A percentile compares a stretch with the other conserved stretches of the same genome.
Evolutionary conservation across 2,888 invertebrate species (phyloP).

Genomic region (Itoplectis maculator): DNA sequence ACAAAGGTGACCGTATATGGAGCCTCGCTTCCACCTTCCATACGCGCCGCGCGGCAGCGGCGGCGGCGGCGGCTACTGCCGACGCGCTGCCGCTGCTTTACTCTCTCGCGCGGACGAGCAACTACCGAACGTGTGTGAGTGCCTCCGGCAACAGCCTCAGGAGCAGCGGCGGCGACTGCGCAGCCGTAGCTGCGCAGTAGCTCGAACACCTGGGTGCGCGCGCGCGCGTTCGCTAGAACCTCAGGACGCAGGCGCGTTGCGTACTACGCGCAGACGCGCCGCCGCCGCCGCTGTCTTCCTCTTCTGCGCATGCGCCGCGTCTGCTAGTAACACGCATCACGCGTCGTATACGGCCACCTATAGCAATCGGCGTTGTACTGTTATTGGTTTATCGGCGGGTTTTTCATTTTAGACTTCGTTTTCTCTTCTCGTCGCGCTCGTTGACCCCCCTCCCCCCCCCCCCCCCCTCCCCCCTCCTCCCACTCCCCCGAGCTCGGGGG

Average conservation of each 20-base stretch:
- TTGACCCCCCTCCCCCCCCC: not conserved
- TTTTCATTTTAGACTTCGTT: not conserved
- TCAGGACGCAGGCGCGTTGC: conserved; percentile 3
- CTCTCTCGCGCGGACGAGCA: conserved; percentile 34
- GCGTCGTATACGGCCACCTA: not conserved
- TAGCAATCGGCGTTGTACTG: not conserved
- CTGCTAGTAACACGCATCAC: not conserved
- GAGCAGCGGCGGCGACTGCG: not conserved
- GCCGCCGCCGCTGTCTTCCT: not conserved
- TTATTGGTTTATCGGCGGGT: not conserved
- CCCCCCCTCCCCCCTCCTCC: not conserved
- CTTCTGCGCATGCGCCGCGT: conserved; percentile 6
- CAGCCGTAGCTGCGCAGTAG: too few relatives aligned
- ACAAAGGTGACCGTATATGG: conserved; percentile 84
- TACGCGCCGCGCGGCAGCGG: too few relatives aligned
- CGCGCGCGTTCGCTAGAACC: conserved; percentile 16
- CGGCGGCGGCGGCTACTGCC: too few relatives aligned
- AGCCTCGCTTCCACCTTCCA: conserved; percentile 82
- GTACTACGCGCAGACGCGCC: conserved; percentile 22
- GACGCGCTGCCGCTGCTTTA: conserved; percentile 31
- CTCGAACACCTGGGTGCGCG: conserved; percentile 66
- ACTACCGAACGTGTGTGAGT: conserved; percentile 34
- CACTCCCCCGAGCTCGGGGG: too few relatives aligned
- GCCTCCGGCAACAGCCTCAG: conserved; percentile 32
- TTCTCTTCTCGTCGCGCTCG: not conserved